Conservation (phyloP, 1,140 invertebrate species). For the Ips typographus region DNA sequence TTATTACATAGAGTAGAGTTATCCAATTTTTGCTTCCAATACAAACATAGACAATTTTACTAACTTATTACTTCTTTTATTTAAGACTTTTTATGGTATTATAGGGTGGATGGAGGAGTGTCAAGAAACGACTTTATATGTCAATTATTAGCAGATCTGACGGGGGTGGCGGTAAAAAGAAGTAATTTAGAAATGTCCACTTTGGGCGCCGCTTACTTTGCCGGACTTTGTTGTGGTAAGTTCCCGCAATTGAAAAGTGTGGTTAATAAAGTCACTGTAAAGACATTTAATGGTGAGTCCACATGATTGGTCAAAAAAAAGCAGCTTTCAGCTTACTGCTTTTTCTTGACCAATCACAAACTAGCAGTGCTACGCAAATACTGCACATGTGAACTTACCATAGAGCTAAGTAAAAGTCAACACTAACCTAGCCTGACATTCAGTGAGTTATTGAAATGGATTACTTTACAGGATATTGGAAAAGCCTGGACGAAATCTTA, state of each 20-base stretch:
- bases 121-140: constrained; percentile 87
- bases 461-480: background rate
- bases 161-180: constrained; percentile 71
- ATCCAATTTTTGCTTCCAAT: background rate
- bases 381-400: too few relatives aligned
- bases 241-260: background rate
- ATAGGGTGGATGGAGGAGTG: constrained; percentile 91
- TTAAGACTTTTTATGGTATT: constrained; percentile 11
- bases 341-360: too few relatives aligned
- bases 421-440: too few relatives aligned
- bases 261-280: too few relatives aligned
- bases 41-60: background rate
- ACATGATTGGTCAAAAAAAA: too few relatives aligned
- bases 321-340: too few relatives aligned
- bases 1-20: background rate
- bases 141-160: constrained; percentile 83
- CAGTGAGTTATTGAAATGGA: background rate
- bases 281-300: too few relatives aligned
- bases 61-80: constrained; percentile 3
- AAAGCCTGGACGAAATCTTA: background rate
- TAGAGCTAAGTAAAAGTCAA: too few relatives aligned
- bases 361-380: too few relatives aligned
- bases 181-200: constrained; percentile 72
- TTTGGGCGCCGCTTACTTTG: constrained; percentile 77
- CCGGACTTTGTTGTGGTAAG: constrained; percentile 75